Evolutionary conservation across 2,113 vertebrate species (phyloP).

Genomic region (Stigmatopora argus): DNA sequence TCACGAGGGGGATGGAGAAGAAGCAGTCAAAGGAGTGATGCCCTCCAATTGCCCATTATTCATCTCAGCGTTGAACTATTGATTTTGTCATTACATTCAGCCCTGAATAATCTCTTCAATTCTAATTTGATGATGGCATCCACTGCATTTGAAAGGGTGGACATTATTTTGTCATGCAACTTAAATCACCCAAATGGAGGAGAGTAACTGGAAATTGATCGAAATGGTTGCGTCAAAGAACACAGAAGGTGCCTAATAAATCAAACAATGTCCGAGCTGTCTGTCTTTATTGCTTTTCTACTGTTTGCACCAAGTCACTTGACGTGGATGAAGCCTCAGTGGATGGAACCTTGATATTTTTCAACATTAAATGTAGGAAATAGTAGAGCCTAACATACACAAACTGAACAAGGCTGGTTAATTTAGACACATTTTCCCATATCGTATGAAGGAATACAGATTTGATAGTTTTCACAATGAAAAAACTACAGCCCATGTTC

Average conservation of each 20-base stretch:
- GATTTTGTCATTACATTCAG: constrained; percentile 61
- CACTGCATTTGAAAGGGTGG: constrained; percentile 49
- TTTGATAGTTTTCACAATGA: too few relatives aligned
- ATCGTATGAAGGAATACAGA: too few relatives aligned
- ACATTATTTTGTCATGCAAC: constrained; percentile 42
- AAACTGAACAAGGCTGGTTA: not conserved
- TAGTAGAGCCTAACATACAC: not conserved
- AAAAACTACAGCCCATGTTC: too few relatives aligned
- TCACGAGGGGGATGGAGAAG: constrained; percentile 16
- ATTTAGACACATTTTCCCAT: not conserved
- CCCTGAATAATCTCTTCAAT: constrained; percentile 66
- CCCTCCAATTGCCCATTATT: constrained; percentile 56
- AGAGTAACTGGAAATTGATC: constrained; percentile 48
- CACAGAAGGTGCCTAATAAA: constrained; percentile 15
- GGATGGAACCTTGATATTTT: not conserved
- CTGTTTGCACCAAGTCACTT: constrained; percentile 5
- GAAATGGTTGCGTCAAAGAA: constrained; percentile 11
- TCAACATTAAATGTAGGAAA: not conserved
- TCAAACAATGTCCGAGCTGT: constrained; percentile 22
- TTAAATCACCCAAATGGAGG: constrained; percentile 54
- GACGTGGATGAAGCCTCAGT: not conserved
- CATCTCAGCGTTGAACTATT: constrained; percentile 63
- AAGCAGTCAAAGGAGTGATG: constrained; percentile 33
- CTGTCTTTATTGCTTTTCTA: constrained; percentile 6
- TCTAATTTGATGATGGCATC: constrained; percentile 68